These are phyloP conservation scores for Rafetus swinhoei DNA, from an alignment of 2,113 vertebrate species.

Conservation along the genomic window DNA sequence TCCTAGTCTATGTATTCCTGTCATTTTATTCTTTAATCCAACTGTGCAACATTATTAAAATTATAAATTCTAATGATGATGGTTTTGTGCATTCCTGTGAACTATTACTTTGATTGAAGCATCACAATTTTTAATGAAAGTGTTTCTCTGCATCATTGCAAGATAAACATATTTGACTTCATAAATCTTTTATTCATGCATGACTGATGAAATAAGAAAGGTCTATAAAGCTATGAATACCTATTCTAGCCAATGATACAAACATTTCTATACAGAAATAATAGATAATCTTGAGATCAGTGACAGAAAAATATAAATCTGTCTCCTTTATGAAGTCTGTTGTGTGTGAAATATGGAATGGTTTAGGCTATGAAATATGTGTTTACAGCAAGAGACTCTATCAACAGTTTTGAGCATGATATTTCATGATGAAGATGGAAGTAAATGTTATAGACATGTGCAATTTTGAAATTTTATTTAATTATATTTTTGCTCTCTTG, in stretches of 20 bases:
- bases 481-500: conserved; percentile 55
- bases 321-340: conserved; percentile 64
- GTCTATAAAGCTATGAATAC: conserved; percentile 67
- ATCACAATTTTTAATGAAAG: conserved; percentile 51
- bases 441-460: conserved; percentile 2
- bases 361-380: conserved; percentile 65
- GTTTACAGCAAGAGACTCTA: conserved; percentile 65
- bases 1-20: conserved; percentile 36
- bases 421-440: conserved; percentile 43
- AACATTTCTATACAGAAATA: conserved; percentile 72
- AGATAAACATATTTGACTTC: conserved; percentile 67
- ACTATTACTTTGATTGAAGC: conserved; percentile 67
- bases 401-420: conserved; percentile 63
- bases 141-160: conserved; percentile 61
- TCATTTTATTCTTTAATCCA: conserved; percentile 48
- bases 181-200: conserved; percentile 76
- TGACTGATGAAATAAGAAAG: conserved; percentile 65
- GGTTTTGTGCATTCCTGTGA: conserved; percentile 49
- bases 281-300: conserved; percentile 77
- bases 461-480: conserved; percentile 39
- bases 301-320: conserved; percentile 75
- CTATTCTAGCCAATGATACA: conserved; percentile 71
- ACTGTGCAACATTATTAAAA: conserved; percentile 62
- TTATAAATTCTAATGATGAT: conserved; percentile 46
- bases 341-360: conserved; percentile 69